Percentiles rank a stretch among this genome's conserved stretches.
These are phyloP conservation scores for Anarsia innoxiella DNA, from an alignment of 2,888 invertebrate species.

Conservation along the genomic window DNA sequence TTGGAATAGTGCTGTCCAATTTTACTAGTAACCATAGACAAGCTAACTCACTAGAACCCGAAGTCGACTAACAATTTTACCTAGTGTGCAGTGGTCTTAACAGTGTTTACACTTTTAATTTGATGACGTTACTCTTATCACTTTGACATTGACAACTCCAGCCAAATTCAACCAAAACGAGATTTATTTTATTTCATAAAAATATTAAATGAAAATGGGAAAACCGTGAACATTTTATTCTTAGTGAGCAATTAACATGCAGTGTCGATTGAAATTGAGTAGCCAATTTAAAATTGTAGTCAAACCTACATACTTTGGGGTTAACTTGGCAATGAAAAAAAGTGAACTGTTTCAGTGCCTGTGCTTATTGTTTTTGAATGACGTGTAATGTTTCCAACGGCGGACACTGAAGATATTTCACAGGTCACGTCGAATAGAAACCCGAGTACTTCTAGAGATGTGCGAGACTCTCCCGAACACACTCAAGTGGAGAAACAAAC, in stretches of 20 bases:
- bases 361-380: conserved; percentile 57
- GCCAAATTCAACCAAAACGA: no score
- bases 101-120: no score
- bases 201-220: conserved; percentile 1
- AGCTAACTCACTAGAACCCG: no score
- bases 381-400: conserved; percentile 75
- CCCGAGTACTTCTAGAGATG: conserved; percentile 55
- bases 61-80: neutral
- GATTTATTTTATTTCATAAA: neutral
- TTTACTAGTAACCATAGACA: no score
- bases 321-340: conserved; percentile 44
- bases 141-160: conserved; percentile 1
- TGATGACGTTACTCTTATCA: conserved; percentile 3
- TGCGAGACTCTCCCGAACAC: conserved; percentile 45
- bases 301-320: no score
- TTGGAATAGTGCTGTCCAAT: no score
- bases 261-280: conserved; percentile 28
- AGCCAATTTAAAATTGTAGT: conserved; percentile 19
- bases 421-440: conserved; percentile 61
- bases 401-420: conserved; percentile 60
- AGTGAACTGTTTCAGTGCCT: conserved; percentile 32
- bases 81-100: neutral
- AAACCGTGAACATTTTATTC: neutral
- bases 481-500: conserved; percentile 46
- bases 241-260: conserved; percentile 32